These are phyloP conservation scores for Cataglyphis cursor DNA, from an alignment of 2,888 invertebrate species.

Conservation along the genomic window DNA sequence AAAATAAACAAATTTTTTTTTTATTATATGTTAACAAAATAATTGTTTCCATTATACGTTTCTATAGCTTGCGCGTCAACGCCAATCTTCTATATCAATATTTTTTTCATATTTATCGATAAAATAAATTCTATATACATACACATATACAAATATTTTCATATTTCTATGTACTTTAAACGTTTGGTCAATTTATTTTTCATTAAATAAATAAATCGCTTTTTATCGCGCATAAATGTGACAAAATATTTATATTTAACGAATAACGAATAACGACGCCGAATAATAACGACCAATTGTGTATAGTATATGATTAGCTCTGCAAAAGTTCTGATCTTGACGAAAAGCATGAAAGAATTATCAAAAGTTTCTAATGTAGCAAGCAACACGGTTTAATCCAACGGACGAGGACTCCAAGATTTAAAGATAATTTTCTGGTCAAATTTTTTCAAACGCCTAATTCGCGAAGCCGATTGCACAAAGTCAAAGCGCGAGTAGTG, in stretches of 20 bases:
- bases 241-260: slow-evolving; percentile 16
- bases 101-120: background rate
- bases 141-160: background rate
- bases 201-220: background rate
- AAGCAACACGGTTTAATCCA: background rate
- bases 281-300: slow-evolving; percentile 15
- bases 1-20: background rate
- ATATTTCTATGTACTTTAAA: background rate
- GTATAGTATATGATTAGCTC: background rate
- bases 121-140: background rate
- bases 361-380: background rate
- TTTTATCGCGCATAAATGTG: background rate
- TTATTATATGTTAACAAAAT: background rate
- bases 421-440: slow-evolving; percentile 30
- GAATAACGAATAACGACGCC: background rate
- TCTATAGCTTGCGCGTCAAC: background rate
- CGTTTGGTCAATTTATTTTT: background rate
- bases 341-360: slow-evolving; percentile 10
- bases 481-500: slow-evolving; percentile 54
- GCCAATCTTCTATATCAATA: background rate
- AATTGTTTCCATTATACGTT: background rate
- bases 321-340: background rate
- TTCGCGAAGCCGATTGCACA: slow-evolving; percentile 59
- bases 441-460: slow-evolving; percentile 53
- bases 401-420: background rate